Conservation (phyloP, 35 echinoderm and acorn worm species). For the Ophioderma brevispina region DNA sequence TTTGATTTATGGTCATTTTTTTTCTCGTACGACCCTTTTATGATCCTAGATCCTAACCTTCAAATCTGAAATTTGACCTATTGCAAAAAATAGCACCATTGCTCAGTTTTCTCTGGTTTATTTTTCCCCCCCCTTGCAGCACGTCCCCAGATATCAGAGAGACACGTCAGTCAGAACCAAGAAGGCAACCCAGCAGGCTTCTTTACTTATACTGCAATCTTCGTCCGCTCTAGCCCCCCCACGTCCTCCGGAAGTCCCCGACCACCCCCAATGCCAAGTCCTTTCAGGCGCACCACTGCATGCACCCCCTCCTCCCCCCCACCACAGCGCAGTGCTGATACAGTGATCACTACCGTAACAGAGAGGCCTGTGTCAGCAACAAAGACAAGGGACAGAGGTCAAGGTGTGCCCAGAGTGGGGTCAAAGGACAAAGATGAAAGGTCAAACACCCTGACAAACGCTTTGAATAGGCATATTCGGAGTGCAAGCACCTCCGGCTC, state of each 20-base stretch:
- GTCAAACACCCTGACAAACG: not conserved
- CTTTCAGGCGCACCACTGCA: not conserved
- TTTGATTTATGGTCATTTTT: no score
- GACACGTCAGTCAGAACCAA: conserved; percentile 74
- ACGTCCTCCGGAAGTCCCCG: not conserved
- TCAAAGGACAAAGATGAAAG: not conserved
- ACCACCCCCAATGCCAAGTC: not conserved
- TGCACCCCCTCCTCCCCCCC: not conserved
- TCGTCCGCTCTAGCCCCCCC: conserved; percentile 35
- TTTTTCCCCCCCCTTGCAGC: no score
- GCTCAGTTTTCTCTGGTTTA: no score
- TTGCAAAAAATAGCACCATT: no score
- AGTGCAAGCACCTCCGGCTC: not conserved
- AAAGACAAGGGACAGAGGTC: not conserved
- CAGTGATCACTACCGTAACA: conserved; percentile 4
- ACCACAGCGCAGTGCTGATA: not conserved
- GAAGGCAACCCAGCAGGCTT: conserved; percentile 85
- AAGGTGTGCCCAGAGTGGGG: not conserved
- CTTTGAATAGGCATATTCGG: not conserved
- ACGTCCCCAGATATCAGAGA: conserved; percentile 87
- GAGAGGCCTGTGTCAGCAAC: not conserved
- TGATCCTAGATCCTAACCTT: no score
- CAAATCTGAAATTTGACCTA: no score
- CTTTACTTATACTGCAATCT: conserved; percentile 53
- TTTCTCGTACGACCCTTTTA: no score